Conservation (phyloP, 2,888 invertebrate species). For the Drosophila prolongata region DNA sequence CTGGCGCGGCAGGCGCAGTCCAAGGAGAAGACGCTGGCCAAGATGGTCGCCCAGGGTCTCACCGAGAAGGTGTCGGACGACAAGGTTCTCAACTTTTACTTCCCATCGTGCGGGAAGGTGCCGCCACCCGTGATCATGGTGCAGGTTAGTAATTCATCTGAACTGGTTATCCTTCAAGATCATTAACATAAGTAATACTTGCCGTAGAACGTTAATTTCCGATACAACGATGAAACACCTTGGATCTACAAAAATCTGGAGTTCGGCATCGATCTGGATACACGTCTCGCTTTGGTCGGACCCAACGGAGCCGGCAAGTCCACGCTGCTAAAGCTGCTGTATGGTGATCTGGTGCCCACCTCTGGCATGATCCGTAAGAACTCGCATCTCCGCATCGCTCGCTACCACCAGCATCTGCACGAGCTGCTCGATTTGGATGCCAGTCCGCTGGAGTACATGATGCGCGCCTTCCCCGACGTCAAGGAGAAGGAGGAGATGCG, state of each 20-base stretch:
- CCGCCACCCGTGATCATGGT: constrained; percentile 99
- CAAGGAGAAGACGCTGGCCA: constrained; percentile 99
- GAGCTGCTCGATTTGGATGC: constrained; percentile 97
- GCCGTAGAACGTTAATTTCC: constrained; percentile 94
- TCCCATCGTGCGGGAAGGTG: constrained; percentile 97
- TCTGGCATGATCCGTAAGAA: constrained; percentile 99
- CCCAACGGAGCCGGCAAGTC: constrained; percentile 99
- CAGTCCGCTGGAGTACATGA: constrained; percentile 99
- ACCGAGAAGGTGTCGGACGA: constrained; percentile 97
- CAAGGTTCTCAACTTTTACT: constrained; percentile 96
- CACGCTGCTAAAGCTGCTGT: constrained; percentile 97
- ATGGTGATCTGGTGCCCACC: constrained; percentile 96
- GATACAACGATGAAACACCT: constrained; percentile 93
- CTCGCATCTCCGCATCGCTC: constrained; percentile 97
- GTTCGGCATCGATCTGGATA: constrained; percentile 99
- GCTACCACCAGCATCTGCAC: constrained; percentile 99
- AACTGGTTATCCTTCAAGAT: not conserved
- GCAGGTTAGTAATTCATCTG: constrained; percentile 86
- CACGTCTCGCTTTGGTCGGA: constrained; percentile 96
- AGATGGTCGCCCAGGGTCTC: constrained; percentile 99
- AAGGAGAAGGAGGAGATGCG: constrained; percentile 99
- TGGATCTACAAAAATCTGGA: constrained; percentile 98
- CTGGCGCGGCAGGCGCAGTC: constrained; percentile 99
- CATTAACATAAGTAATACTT: too few species aligned
- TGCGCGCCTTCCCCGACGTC: constrained; percentile 97